These are phyloP conservation scores for Premnoplex brunnescens DNA, from an alignment of 2,797 vertebrate genomes.

Conservation along the genomic window DNA sequence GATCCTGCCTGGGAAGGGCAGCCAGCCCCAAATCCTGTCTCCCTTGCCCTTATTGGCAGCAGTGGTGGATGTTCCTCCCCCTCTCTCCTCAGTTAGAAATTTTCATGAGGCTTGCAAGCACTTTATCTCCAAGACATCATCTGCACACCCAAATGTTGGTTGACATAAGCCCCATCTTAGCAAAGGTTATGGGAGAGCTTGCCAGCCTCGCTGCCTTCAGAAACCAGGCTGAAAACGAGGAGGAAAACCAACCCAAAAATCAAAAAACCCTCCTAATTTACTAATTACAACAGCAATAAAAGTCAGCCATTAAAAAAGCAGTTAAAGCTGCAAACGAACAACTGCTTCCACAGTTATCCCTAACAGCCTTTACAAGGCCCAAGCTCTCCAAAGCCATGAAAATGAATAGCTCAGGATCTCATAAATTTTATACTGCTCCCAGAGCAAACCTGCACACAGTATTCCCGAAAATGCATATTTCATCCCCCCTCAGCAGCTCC, in stretches of 20 bases:
- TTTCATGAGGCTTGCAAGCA: not conserved
- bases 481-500: slow-evolving; percentile 13
- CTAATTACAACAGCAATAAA: slow-evolving; percentile 56
- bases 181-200: not conserved
- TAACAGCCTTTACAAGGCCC: slow-evolving; percentile 27
- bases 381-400: slow-evolving; percentile 23
- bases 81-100: not conserved
- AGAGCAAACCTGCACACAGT: not conserved
- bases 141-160: not conserved
- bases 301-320: not conserved
- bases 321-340: slow-evolving; percentile 34
- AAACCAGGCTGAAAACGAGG: not conserved
- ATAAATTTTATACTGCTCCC: slow-evolving; percentile 51
- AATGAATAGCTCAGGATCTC: slow-evolving; percentile 45
- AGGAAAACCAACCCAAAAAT: not conserved
- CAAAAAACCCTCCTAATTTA: not conserved
- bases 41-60: not conserved
- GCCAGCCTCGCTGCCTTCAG: not conserved
- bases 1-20: not conserved
- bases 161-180: not conserved
- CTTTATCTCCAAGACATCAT: not conserved
- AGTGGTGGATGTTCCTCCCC: not conserved
- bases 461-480: slow-evolving; percentile 32
- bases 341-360: not conserved
- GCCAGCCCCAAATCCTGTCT: not conserved